Percentiles rank a stretch among this genome's conserved stretches.
Conservation (phyloP, 2,888 invertebrate species). For the Malthinus seriepunctatus region DNA sequence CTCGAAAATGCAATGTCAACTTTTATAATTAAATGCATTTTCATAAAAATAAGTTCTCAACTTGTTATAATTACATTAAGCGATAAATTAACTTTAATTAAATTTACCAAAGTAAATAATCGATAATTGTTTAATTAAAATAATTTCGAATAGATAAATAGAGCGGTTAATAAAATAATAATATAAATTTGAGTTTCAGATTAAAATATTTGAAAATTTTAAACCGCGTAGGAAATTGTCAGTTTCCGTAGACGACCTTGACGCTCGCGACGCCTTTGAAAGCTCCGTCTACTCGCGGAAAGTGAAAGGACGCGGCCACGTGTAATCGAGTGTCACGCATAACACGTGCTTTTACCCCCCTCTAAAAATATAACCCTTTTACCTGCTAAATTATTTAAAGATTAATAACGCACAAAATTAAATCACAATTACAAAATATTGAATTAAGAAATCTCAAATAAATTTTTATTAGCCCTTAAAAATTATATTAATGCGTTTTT, state of each 20-base stretch:
- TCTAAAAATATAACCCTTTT: no score
- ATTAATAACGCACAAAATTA: no score
- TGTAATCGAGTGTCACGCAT: constrained; percentile 32
- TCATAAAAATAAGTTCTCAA: background rate
- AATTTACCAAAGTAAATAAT: constrained; percentile 13
- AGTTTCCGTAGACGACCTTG: constrained; percentile 36
- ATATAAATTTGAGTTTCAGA: background rate
- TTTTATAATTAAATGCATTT: no score
- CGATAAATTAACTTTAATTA: background rate
- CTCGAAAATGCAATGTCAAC: no score
- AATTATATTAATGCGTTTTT: no score
- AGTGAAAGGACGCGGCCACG: constrained; percentile 33
- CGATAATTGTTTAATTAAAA: no score
- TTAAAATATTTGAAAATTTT: background rate
- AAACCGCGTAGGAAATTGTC: constrained; percentile 34
- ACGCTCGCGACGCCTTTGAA: constrained; percentile 40
- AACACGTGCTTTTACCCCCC: constrained; percentile 23
- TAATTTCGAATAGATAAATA: no score
- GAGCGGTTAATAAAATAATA: no score
- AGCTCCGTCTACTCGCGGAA: constrained; percentile 37
- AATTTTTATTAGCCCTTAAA: no score
- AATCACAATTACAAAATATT: no score
- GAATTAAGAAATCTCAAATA: no score
- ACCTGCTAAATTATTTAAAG: no score
- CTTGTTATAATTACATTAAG: background rate